phyloP scores from a whole-genome alignment of 2,113 vertebrate species.

The Oryzias javanicus region DNA sequence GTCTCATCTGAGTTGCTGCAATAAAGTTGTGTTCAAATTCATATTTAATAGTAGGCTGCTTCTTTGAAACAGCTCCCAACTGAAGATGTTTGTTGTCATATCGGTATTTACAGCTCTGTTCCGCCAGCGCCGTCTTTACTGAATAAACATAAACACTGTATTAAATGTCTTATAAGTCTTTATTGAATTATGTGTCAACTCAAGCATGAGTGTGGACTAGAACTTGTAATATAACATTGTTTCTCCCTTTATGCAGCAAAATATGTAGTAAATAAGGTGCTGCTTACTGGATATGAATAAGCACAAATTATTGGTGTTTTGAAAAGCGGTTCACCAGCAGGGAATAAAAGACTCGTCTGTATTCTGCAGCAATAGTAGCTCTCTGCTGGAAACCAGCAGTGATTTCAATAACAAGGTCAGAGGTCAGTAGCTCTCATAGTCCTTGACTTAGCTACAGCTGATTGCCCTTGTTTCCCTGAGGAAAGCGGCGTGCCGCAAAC shows the following conservation, averaged over 20 bases:
- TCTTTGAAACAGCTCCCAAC: too few species aligned
- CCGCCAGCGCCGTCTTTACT: too few species aligned
- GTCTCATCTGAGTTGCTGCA: not conserved
- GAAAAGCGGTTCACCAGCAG: slow-evolving; percentile 7
- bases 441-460: slow-evolving; percentile 49
- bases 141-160: too few species aligned
- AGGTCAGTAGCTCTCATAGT: slow-evolving; percentile 45
- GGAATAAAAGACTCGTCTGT: not conserved
- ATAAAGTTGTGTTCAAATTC: too few species aligned
- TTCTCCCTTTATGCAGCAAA: too few species aligned
- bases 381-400: slow-evolving; percentile 36
- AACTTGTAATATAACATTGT: too few species aligned
- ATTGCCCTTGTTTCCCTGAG: slow-evolving; percentile 57
- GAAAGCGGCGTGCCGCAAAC: slow-evolving; percentile 54
- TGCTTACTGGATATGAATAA: not conserved
- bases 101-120: too few species aligned
- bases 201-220: too few species aligned
- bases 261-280: not conserved
- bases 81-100: too few species aligned
- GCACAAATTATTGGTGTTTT: not conserved
- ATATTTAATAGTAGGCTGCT: too few species aligned
- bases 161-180: too few species aligned
- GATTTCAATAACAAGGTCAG: slow-evolving; percentile 40
- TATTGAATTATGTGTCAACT: too few species aligned
- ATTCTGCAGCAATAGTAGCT: not conserved